Conservation (phyloP, 1,140 invertebrate species). For the Cephus cinctus region DNA sequence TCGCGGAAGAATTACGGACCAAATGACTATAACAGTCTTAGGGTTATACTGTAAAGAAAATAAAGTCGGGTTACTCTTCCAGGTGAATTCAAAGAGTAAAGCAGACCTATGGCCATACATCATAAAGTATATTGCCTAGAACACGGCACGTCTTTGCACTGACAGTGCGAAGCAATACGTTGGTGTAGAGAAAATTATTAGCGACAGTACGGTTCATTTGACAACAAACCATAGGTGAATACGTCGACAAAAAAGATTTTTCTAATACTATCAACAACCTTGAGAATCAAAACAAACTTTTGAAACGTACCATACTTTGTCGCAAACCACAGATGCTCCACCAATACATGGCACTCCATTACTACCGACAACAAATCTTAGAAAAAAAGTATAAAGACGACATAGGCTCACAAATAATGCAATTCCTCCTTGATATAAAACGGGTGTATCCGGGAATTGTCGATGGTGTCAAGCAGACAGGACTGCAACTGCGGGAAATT, state of each 20-base stretch:
- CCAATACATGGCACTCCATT: constrained; percentile 19
- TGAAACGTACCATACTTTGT: constrained; percentile 10
- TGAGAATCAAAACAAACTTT: constrained; percentile 17
- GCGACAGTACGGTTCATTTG: constrained; percentile 6
- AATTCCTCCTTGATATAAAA: constrained; percentile 12
- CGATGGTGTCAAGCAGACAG: constrained; percentile 8
- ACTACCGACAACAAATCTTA: neutral
- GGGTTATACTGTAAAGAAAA: constrained; percentile 19
- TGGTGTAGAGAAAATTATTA: constrained; percentile 6
- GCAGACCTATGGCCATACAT: constrained; percentile 14
- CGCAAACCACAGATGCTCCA: constrained; percentile 13
- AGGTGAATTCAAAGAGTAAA: constrained; percentile 10
- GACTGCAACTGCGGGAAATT: constrained; percentile 9
- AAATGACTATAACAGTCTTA: constrained; percentile 15
- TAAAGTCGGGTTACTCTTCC: constrained; percentile 13
- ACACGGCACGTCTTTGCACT: constrained; percentile 9
- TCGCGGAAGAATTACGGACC: constrained; percentile 15
- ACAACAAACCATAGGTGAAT: constrained; percentile 17
- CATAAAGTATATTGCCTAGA: constrained; percentile 4
- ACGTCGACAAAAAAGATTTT: constrained; percentile 1
- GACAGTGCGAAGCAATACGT: constrained; percentile 19
- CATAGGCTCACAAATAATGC: constrained; percentile 13
- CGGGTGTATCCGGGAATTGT: constrained; percentile 15
- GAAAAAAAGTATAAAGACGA: constrained; percentile 8
- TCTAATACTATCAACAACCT: constrained; percentile 19